phyloP scores from a whole-genome alignment of 1,140 invertebrate genomes.

The Diuraphis noxia region DNA sequence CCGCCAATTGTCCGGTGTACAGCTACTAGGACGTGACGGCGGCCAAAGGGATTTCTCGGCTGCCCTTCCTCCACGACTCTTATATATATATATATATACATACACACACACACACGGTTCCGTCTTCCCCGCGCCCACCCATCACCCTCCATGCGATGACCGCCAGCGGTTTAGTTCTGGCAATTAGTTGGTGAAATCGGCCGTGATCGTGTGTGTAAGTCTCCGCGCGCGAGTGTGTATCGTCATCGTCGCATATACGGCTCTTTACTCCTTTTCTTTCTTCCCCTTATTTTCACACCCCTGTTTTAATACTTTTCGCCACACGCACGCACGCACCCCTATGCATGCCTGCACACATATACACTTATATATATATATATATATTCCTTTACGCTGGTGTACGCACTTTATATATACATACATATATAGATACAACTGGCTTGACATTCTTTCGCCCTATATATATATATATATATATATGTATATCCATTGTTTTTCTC shows the following conservation, averaged over 20 bases:
- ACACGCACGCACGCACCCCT: background rate
- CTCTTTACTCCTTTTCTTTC: constrained; percentile 42
- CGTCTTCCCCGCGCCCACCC: background rate
- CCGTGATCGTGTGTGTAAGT: constrained; percentile 42
- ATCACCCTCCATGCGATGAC: background rate
- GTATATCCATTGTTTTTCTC: background rate
- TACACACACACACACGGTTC: background rate
- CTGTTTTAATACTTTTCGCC: constrained; percentile 12
- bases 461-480: background rate
- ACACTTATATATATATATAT: background rate
- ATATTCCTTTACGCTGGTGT: background rate
- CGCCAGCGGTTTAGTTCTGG: constrained; percentile 31
- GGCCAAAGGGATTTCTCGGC: constrained; percentile 44
- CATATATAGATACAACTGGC: background rate
- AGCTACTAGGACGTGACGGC: constrained; percentile 17
- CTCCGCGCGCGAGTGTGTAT: background rate
- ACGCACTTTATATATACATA: background rate
- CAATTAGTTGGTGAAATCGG: constrained; percentile 51
- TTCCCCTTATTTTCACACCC: constrained; percentile 45
- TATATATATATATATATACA: background rate
- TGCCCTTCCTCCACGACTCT: background rate
- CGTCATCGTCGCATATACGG: background rate
- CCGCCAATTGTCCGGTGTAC: constrained; percentile 37
- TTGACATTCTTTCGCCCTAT: background rate
- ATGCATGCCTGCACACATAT: background rate